Evolutionary conservation across 1,140 invertebrate species (phyloP), one percentile per base, ranked within the genome.

Genomic region (Euborellia annulipes): DNA sequence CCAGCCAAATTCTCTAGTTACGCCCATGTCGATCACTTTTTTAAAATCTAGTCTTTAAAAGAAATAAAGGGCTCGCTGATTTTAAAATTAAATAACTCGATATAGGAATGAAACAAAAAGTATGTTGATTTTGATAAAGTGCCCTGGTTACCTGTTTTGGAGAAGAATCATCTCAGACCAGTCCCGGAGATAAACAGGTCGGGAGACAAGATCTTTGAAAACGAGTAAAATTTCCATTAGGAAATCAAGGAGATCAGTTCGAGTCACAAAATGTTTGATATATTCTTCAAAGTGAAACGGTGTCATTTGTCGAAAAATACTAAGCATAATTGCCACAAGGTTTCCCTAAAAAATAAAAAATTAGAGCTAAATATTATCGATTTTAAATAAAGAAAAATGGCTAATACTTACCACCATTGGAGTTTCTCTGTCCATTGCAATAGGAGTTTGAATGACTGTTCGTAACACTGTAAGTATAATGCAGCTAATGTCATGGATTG

Each of bases 131-230:
- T n/a, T n/a, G n/a, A n/a, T n/a, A n/a, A 44, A 19, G 23, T 20
- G 11, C 14, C 36, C 41, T 36, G 39, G 45, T 50, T 49, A 75
- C 73, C 70, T 82, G 62, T 94, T 93, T 64, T 95, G 90, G 19
- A 94, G 64, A 70, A 93, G 82, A 45, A 94, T 81, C 91, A 98
- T 96, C 60, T 94, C 90, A 54, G 79, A 82, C 93, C 93, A 98
- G 59, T 95, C 87, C 1, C 63, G 58, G 0, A 79, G 73, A 65
- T 88, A 96, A 11, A 93, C 86, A 1, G 76, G 70, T 62, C 68
- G 70, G 9, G 75, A 76, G 1, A 92, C 77, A 20, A 96, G 66
- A 56, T 90, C 82, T 56, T 83, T 78, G 56, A 95, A 86, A 1
- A 95, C 79, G 19, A 90, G 65, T 2, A 96, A 63, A 34, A 93